Evolutionary conservation across 2,888 invertebrate species (phyloP).

Genomic region (Imbricaverruca yamaguchii): DNA sequence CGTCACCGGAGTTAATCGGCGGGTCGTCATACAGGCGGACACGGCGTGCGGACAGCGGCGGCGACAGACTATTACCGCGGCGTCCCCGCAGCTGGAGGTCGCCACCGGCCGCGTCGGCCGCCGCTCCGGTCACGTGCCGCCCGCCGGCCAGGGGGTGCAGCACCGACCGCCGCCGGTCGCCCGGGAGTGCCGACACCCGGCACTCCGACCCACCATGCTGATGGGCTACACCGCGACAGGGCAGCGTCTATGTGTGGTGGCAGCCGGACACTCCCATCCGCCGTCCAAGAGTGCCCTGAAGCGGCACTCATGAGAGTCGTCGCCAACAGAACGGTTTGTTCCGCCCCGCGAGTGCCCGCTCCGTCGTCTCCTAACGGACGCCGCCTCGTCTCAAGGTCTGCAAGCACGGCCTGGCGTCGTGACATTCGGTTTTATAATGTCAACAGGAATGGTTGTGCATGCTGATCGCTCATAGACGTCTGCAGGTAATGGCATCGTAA

Average conservation of each 20-base stretch:
- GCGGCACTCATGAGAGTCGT: too few relatives aligned
- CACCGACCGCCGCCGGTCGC: too few relatives aligned
- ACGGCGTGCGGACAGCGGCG: background rate
- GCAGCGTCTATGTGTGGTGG: too few relatives aligned
- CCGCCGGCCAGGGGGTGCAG: background rate
- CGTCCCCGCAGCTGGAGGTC: background rate
- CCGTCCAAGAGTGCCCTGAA: too few relatives aligned
- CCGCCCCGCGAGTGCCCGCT: too few relatives aligned
- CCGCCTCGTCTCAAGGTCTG: too few relatives aligned
- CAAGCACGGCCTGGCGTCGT: background rate
- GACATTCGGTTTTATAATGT: constrained; percentile 5
- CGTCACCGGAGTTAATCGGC: background rate
- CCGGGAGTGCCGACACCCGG: too few relatives aligned
- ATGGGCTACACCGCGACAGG: too few relatives aligned
- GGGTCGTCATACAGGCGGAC: background rate
- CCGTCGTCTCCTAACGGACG: too few relatives aligned
- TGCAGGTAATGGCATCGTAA: constrained; percentile 3
- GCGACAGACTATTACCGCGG: background rate
- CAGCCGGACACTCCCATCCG: too few relatives aligned
- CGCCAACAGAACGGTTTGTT: too few relatives aligned
- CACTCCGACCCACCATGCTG: too few relatives aligned
- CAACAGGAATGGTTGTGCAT: background rate
- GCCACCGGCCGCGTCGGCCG: background rate
- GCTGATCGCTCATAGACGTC: background rate
- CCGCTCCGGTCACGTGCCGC: background rate